phyloP scores from a whole-genome alignment of 2,113 vertebrate genomes.

The Hippocampus mohnikei region DNA sequence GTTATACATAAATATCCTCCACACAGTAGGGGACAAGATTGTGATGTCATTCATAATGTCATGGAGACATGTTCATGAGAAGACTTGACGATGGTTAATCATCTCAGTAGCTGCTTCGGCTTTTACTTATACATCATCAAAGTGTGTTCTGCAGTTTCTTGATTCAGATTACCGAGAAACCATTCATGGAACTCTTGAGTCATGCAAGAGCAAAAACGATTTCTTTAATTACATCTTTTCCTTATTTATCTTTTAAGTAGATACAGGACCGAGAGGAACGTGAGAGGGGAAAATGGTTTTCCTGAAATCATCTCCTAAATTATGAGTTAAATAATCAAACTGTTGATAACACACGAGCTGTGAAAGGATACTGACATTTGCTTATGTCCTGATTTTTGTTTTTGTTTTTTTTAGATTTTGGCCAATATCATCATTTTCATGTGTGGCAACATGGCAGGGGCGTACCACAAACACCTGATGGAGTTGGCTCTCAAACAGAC shows the following conservation, averaged over 20 bases:
- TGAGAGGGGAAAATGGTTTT: neutral
- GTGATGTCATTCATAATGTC: neutral
- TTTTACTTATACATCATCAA: neutral
- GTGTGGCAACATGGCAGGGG: constrained; percentile 94
- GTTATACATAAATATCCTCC: neutral
- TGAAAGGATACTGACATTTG: constrained; percentile 3
- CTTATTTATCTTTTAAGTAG: neutral
- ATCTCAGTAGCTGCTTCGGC: neutral
- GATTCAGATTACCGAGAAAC: neutral
- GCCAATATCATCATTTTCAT: constrained; percentile 95
- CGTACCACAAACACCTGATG: constrained; percentile 97
- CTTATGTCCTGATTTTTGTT: constrained; percentile 12
- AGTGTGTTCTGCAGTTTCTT: neutral
- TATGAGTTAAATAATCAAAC: neutral
- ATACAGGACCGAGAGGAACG: neutral
- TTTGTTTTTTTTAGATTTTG: constrained; percentile 82
- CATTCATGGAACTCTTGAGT: neutral
- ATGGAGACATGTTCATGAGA: too few relatives aligned
- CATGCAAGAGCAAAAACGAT: neutral
- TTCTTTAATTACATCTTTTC: neutral
- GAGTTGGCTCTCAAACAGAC: constrained; percentile 91
- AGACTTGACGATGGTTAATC: neutral
- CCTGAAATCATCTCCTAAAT: neutral
- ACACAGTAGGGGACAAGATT: neutral
- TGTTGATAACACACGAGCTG: neutral